Conservation (phyloP, 30 jellyfish, hydroid and myxozoan species). For the Hydra vulgaris region DNA sequence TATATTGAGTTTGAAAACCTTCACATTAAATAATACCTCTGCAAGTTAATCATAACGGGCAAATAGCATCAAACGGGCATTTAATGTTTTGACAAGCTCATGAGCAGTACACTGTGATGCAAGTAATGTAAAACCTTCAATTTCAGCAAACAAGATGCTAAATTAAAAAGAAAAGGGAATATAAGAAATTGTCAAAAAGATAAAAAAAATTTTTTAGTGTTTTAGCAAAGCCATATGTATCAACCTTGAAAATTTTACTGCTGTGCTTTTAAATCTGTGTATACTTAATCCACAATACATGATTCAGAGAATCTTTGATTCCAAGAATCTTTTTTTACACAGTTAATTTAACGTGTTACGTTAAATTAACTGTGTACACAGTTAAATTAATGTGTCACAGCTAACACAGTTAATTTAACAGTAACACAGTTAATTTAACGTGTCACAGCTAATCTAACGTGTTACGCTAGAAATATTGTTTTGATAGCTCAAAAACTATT, state of each 20-base stretch:
- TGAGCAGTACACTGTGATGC: constrained; percentile 99
- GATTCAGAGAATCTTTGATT: neutral
- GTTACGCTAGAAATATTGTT: too few relatives aligned
- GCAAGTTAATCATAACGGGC: constrained; percentile 97
- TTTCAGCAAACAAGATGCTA: constrained; percentile 94
- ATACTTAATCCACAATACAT: neutral
- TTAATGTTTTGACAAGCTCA: constrained; percentile 88
- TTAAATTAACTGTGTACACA: too few relatives aligned
- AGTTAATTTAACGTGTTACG: too few relatives aligned
- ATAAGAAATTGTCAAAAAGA: neutral
- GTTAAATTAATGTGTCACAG: too few relatives aligned
- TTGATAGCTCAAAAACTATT: too few relatives aligned
- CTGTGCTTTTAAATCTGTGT: neutral
- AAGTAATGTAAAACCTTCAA: constrained; percentile 90
- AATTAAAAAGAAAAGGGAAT: constrained; percentile 2
- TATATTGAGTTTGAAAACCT: neutral
- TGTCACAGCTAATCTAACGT: too few relatives aligned
- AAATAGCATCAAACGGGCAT: constrained; percentile 79
- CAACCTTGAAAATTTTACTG: neutral
- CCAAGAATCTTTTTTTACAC: neutral
- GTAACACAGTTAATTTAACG: too few relatives aligned
- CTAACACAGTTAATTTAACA: too few relatives aligned
- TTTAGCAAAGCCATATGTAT: neutral
- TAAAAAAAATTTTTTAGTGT: neutral
- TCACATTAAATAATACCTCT: constrained; percentile 45